Base-by-base conservation (phyloP, 2,113 vertebrate genomes). In the Asarcornis scutulata region DNA sequence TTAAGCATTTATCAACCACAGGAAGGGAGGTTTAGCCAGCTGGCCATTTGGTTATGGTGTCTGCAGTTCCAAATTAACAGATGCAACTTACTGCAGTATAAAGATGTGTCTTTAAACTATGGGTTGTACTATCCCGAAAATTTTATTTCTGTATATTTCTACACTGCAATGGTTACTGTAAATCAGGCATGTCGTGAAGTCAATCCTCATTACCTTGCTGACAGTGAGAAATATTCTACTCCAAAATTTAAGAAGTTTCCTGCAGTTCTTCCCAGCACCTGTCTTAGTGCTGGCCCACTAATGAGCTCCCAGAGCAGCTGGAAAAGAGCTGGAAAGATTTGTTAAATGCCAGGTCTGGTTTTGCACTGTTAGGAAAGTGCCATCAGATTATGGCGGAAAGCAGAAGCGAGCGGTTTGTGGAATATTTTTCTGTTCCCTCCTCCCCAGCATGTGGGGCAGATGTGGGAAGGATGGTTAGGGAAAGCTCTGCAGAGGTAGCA, bases 211-310 rank as follows among this genome's bases (percentile, higher is more conserved):
- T 63, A 17, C 71, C 55, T 88, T 75, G 68, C 56, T 1, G 16
- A 60, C 90, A 83, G 27, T 50, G 27, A 72, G 89, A 94, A 94
- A 91, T 46, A 83, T 1, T 29, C 48, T 74, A 52, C 72, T 72
- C 17, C 64, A 83, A 80, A 90, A 91, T 74, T 48, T 90, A 68
- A 95, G 90, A 74, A 71, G 29, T 42, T 79, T 95, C 76, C 80
- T 73, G 60, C 40, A 71, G 40, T 34, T 82, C 66, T 60, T 83
- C 80, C 83, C 58, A 78, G 73, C 31, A 88, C 76, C 80, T 90
- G 60, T 17, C 32, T 72, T 81, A 80, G 64, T 63, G 32, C 22
- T 32, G 69, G 31, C 31, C 52, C 56, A 53, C 66, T 89, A 90
- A 92, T 31, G 58, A 78, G 48, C 53, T 95, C 74, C 73, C 78